These are phyloP conservation scores for Hartigia nigra DNA, from an alignment of 2,888 invertebrate genomes.

Conservation along the genomic window DNA sequence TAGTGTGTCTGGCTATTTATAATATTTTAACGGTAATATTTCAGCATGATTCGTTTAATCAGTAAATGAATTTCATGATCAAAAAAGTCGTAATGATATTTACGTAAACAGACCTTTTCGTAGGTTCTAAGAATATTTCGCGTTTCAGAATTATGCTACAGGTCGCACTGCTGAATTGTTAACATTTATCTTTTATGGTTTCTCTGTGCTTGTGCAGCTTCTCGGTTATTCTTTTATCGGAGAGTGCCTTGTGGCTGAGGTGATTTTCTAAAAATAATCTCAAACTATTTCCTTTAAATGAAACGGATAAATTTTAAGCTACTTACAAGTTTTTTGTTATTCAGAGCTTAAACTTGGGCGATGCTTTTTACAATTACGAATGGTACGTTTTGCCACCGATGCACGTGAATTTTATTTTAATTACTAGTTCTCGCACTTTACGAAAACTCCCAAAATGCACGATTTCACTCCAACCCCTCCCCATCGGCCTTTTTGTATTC, in stretches of 20 bases:
- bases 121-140: background rate
- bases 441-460: no score
- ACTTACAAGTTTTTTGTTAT: background rate
- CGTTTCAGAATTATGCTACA: background rate
- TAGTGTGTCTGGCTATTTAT: slow-evolving; percentile 26
- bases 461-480: no score
- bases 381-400: slow-evolving; percentile 69
- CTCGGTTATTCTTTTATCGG: slow-evolving; percentile 40
- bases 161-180: slow-evolving; percentile 1
- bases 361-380: slow-evolving; percentile 68
- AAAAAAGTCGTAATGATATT: background rate
- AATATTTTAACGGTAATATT: slow-evolving; percentile 19
- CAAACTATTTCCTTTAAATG: background rate
- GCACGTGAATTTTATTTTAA: slow-evolving; percentile 56
- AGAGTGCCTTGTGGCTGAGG: slow-evolving; percentile 36
- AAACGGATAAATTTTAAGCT: background rate
- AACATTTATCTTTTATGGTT: slow-evolving; percentile 26
- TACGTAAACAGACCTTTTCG: background rate
- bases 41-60: background rate
- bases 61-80: background rate
- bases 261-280: slow-evolving; percentile 9
- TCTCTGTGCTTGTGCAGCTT: slow-evolving; percentile 28
- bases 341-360: slow-evolving; percentile 66
- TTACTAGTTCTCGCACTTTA: no score
- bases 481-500: no score